Evolutionary conservation across 2,888 invertebrate genomes (phyloP).

Genomic region (Parelbella ahira): DNA sequence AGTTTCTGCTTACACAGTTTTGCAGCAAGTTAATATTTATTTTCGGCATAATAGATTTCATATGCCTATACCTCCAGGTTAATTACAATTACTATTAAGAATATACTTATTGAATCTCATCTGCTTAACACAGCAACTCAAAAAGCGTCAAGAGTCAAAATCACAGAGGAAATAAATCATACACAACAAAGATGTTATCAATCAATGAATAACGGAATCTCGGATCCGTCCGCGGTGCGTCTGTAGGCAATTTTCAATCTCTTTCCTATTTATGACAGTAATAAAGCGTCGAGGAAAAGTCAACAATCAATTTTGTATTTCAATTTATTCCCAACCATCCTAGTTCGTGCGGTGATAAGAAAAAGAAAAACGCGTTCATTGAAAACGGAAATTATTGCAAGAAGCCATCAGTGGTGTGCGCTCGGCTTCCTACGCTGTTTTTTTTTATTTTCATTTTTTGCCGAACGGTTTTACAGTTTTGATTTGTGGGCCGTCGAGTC

Average conservation of each 20-base stretch:
- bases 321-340: slow-evolving; percentile 79
- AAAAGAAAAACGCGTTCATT: slow-evolving; percentile 78
- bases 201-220: slow-evolving; percentile 53
- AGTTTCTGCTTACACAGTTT: too few species aligned
- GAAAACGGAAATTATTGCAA: slow-evolving; percentile 81
- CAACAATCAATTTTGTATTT: slow-evolving; percentile 82
- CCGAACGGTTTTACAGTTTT: slow-evolving; percentile 56
- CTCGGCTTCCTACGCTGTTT: slow-evolving; percentile 54
- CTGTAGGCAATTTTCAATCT: slow-evolving; percentile 76
- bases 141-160: slow-evolving; percentile 4
- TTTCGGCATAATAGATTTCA: too few species aligned
- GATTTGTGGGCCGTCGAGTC: slow-evolving; percentile 62
- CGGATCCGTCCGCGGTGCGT: slow-evolving; percentile 54
- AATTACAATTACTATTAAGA: too few species aligned
- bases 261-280: slow-evolving; percentile 79
- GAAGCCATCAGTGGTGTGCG: slow-evolving; percentile 77
- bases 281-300: slow-evolving; percentile 78
- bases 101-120: too few species aligned
- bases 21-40: too few species aligned
- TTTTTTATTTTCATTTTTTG: slow-evolving; percentile 49
- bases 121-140: too few species aligned
- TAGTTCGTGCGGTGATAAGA: slow-evolving; percentile 79
- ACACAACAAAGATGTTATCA: slow-evolving; percentile 42
- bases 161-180: slow-evolving; percentile 35
- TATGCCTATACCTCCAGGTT: too few species aligned